Evolutionary conservation across 2,888 invertebrate species (phyloP).

Genomic region (Plagodis pulveraria): DNA sequence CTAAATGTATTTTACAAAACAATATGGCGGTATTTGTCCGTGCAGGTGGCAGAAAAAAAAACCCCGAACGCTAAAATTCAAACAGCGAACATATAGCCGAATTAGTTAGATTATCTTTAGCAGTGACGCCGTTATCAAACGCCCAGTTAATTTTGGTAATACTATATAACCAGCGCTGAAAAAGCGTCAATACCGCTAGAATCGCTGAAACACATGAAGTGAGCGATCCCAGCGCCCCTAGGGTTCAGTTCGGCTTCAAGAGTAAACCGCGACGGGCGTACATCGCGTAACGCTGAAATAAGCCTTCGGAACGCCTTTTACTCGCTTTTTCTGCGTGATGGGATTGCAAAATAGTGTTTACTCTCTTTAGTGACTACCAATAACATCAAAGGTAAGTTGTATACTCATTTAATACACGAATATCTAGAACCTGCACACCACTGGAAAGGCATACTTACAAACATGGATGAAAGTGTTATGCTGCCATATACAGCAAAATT

Average conservation of each 20-base stretch:
- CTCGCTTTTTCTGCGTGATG: conserved; percentile 52
- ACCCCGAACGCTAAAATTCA: no score
- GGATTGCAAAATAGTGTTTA: conserved; percentile 50
- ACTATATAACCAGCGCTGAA: background rate
- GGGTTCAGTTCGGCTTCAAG: conserved; percentile 50
- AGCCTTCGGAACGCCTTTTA: conserved; percentile 30
- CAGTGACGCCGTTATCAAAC: no score
- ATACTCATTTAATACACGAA: background rate
- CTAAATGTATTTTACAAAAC: no score
- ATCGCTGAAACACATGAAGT: conserved; percentile 40
- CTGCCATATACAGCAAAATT: no score
- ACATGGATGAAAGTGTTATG: no score
- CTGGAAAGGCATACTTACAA: no score
- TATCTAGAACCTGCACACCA: no score
- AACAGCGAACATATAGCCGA: no score
- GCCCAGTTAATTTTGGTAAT: no score
- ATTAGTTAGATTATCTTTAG: no score
- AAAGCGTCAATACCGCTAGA: conserved; percentile 36
- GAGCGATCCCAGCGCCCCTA: conserved; percentile 57
- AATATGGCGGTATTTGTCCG: no score
- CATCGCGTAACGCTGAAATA: conserved; percentile 30
- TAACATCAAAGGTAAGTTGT: conserved; percentile 48
- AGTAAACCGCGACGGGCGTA: conserved; percentile 48
- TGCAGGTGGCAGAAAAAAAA: no score
- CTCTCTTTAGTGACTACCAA: conserved; percentile 48